A percentile compares a stretch with the other conserved stretches of the same genome.
Conservation (phyloP, 2,113 vertebrate genomes). For the Myiozetetes cayanensis region DNA sequence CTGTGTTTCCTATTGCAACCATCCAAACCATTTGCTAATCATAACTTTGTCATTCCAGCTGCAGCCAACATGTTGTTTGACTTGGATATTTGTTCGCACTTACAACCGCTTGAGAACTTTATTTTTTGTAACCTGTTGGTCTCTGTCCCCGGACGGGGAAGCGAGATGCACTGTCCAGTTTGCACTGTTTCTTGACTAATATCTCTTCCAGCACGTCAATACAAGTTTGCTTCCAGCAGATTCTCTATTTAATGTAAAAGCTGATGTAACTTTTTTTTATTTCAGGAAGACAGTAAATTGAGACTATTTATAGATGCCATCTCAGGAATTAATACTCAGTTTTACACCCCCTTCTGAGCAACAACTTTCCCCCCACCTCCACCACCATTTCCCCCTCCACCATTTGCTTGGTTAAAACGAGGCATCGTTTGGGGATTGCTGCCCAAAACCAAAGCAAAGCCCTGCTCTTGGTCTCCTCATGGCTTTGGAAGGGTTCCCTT, state of each 20-base stretch:
- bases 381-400: constrained; percentile 16
- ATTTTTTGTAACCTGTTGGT: constrained; percentile 68
- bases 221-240: constrained; percentile 39
- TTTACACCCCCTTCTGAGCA: background rate
- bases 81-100: constrained; percentile 69
- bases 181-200: constrained; percentile 37
- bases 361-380: background rate
- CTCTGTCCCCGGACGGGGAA: constrained; percentile 66
- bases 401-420: constrained; percentile 1
- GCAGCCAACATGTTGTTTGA: constrained; percentile 66
- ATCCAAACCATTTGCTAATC: constrained; percentile 54
- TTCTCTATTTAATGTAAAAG: constrained; percentile 41
- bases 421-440: background rate
- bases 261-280: constrained; percentile 17
- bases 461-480: background rate
- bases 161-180: constrained; percentile 68
- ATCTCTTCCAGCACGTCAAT: constrained; percentile 51
- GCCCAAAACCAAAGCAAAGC: background rate
- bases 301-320: constrained; percentile 19
- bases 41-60: constrained; percentile 68
- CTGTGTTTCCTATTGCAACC: constrained; percentile 33
- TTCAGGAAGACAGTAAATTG: constrained; percentile 67
- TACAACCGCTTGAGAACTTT: constrained; percentile 66
- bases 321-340: constrained; percentile 14
- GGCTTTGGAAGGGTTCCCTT: background rate